Conservation (phyloP, 64 coral and sea anemone species). For the Montipora sp. region DNA sequence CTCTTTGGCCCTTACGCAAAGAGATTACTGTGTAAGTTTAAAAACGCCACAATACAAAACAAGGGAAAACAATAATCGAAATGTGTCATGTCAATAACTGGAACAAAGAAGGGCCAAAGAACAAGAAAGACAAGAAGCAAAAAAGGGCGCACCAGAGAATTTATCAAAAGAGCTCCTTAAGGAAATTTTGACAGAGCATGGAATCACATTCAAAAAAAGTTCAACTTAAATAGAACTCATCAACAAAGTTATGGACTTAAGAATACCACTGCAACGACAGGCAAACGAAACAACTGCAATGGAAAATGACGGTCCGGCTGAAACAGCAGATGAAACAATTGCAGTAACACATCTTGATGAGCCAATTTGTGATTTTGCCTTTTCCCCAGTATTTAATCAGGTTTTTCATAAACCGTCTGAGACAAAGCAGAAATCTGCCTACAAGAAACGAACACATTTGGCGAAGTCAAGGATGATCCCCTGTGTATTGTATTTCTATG, state of each 20-base stretch:
- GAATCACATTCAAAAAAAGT: constrained; percentile 5
- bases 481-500: constrained; percentile 2
- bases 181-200: constrained; percentile 3
- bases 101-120: constrained; percentile 13
- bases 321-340: constrained; percentile 6
- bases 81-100: too few relatives aligned
- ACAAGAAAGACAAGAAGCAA: neutral
- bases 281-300: neutral
- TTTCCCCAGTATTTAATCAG: neutral
- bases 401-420: too few relatives aligned
- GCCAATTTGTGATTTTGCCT: neutral
- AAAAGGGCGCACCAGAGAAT: constrained; percentile 11
- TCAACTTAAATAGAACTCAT: neutral
- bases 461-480: constrained; percentile 3
- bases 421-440: too few relatives aligned
- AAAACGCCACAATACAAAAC: too few relatives aligned
- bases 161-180: constrained; percentile 20
- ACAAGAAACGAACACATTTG: neutral
- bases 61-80: too few relatives aligned
- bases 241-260: neutral
- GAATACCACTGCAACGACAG: neutral
- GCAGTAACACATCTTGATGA: constrained; percentile 11
- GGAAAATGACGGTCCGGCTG: neutral
- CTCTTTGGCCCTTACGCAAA: too few relatives aligned
- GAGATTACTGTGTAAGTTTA: too few relatives aligned